A percentile compares a stretch with the other conserved stretches of the same genome.
phyloP scores from a whole-genome alignment of 2,888 invertebrate species.

The Phragmatobia fuliginosa region DNA sequence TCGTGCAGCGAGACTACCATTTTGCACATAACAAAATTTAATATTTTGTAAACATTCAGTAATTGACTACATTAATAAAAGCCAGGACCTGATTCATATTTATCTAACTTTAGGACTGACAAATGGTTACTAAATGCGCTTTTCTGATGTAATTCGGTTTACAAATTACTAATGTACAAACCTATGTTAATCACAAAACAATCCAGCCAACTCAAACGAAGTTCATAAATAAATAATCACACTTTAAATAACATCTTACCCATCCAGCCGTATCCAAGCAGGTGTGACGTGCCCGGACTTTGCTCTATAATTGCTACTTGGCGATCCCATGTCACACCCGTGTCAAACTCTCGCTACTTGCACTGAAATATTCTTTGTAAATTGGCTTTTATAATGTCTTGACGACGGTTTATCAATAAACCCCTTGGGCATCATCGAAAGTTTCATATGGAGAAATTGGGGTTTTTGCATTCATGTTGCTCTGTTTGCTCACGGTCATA shows the following conservation, averaged over 20 bases:
- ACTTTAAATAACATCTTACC: slow-evolving; percentile 38
- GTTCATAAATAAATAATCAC: slow-evolving; percentile 20
- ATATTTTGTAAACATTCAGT: too few relatives aligned
- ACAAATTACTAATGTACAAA: not conserved
- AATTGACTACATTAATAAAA: too few relatives aligned
- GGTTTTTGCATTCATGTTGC: slow-evolving; percentile 42
- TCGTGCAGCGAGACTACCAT: too few relatives aligned
- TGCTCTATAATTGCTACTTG: slow-evolving; percentile 71
- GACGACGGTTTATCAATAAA: slow-evolving; percentile 66
- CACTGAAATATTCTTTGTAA: slow-evolving; percentile 70
- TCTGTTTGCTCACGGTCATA: slow-evolving; percentile 34
- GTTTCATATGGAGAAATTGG: slow-evolving; percentile 43
- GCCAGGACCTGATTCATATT: too few relatives aligned
- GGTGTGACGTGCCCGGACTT: slow-evolving; percentile 54
- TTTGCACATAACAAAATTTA: too few relatives aligned
- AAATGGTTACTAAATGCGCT: too few relatives aligned
- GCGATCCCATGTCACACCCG: slow-evolving; percentile 77
- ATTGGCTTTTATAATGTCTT: slow-evolving; percentile 65
- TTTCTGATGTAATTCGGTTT: too few relatives aligned
- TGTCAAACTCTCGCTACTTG: slow-evolving; percentile 68
- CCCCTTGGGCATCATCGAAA: slow-evolving; percentile 30
- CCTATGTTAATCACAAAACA: not conserved
- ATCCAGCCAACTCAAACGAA: not conserved
- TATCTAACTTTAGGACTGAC: too few relatives aligned
- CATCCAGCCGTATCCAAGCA: slow-evolving; percentile 41